Evolutionary conservation across 2,113 vertebrate species (phyloP).

Genomic region (Lasiurus borealis): DNA sequence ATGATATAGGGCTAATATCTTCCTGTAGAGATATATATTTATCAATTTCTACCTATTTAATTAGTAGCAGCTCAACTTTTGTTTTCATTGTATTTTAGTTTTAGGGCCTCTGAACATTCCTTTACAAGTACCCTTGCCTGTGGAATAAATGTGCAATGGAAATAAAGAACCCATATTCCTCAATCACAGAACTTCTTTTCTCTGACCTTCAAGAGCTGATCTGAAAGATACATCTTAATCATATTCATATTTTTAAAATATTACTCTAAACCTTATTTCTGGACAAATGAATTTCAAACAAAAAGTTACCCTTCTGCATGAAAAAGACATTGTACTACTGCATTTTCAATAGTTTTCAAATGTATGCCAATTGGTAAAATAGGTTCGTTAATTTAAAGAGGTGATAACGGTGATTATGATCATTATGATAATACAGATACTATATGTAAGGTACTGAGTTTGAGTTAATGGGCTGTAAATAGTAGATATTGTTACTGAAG

Average conservation of each 20-base stretch:
- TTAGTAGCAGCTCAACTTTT: neutral
- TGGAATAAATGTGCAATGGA: neutral
- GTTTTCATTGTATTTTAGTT: neutral
- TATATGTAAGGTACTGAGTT: neutral
- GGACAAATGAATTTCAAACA: neutral
- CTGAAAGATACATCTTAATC: neutral
- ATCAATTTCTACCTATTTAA: neutral
- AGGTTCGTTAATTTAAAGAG: conserved; percentile 8
- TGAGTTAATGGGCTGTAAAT: conserved; percentile 15
- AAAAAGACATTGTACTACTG: neutral
- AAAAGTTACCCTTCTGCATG: neutral
- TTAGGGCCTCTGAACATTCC: neutral
- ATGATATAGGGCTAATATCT: neutral
- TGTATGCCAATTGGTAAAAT: neutral
- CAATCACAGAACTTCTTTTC: neutral
- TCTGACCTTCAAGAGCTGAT: neutral
- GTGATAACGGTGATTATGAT: neutral
- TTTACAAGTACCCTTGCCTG: neutral
- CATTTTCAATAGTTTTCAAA: neutral
- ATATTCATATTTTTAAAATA: conserved; percentile 8
- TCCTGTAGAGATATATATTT: neutral
- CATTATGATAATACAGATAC: neutral
- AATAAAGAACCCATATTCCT: neutral
- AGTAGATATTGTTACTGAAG: neutral
- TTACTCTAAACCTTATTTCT: neutral